These are phyloP conservation scores for Xanthostigma xanthostigma DNA, from an alignment of 2,888 invertebrate genomes.

Conservation along the genomic window DNA sequence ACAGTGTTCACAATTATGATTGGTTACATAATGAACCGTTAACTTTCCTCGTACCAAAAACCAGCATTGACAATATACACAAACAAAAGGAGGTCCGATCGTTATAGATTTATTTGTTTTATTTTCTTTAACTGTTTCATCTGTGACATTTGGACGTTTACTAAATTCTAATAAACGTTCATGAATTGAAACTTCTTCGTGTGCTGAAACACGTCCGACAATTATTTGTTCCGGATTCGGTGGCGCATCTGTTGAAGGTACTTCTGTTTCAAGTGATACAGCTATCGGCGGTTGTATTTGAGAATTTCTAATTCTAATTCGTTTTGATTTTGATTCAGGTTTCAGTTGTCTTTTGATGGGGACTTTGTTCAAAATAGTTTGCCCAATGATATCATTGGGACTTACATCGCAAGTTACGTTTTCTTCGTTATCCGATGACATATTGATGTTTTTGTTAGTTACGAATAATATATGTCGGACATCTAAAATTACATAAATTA, in stretches of 20 bases:
- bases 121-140: conserved; percentile 3
- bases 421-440: neutral
- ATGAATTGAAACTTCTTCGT: neutral
- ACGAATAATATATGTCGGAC: too few species aligned
- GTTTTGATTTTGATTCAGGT: conserved; percentile 1
- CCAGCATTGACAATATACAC: conserved; percentile 12
- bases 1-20: conserved; percentile 13
- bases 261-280: neutral
- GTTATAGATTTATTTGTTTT: conserved; percentile 4
- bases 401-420: neutral
- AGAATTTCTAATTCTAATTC: neutral
- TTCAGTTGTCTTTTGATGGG: neutral
- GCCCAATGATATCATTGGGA: neutral
- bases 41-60: conserved; percentile 14
- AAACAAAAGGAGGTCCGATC: conserved; percentile 1
- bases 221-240: neutral
- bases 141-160: neutral
- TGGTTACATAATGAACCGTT: conserved; percentile 14
- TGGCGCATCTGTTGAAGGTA: neutral
- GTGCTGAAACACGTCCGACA: neutral
- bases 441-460: neutral
- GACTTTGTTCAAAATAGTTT: neutral
- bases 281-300: neutral
- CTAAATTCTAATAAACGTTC: conserved; percentile 3
- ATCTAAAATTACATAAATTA: too few species aligned